These are phyloP conservation scores for Heliconius himera DNA, from an alignment of 1,140 invertebrate species.

Conservation along the genomic window DNA sequence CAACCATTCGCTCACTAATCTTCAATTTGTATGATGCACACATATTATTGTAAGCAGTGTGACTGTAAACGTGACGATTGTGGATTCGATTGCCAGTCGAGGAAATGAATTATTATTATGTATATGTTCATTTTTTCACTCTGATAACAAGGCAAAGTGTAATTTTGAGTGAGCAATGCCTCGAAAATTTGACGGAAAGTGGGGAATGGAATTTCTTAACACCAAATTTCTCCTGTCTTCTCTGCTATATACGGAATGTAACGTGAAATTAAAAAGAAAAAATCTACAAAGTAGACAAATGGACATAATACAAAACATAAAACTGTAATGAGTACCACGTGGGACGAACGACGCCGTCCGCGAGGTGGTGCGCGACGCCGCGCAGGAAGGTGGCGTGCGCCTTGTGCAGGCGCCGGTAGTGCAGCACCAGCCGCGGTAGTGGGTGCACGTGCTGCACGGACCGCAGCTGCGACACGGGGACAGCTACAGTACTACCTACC, in stretches of 20 bases:
- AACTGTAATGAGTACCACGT: slow-evolving; percentile 68
- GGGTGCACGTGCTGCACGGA: slow-evolving; percentile 74
- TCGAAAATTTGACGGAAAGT: neutral
- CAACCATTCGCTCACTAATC: no score
- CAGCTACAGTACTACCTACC: neutral
- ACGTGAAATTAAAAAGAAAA: no score
- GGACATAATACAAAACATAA: no score
- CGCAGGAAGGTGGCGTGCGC: slow-evolving; percentile 83
- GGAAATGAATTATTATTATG: no score
- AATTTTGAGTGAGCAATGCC: neutral
- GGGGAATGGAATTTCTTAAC: neutral
- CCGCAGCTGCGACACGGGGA: slow-evolving; percentile 57
- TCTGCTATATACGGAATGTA: neutral
- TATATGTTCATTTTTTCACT: neutral
- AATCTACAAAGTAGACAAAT: no score
- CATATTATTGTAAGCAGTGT: neutral
- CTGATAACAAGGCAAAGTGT: neutral
- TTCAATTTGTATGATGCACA: neutral
- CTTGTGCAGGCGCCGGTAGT: slow-evolving; percentile 82
- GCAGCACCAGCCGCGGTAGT: slow-evolving; percentile 81
- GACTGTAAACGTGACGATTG: no score
- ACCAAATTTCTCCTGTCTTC: neutral
- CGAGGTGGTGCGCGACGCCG: slow-evolving; percentile 78
- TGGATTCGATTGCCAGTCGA: no score
- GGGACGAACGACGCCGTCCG: slow-evolving; percentile 70